A percentile compares a stretch with the other conserved stretches of the same genome.
These are phyloP conservation scores for Lithobates sylvaticus DNA, from an alignment of 2,797 vertebrate genomes.

Conservation along the genomic window DNA sequence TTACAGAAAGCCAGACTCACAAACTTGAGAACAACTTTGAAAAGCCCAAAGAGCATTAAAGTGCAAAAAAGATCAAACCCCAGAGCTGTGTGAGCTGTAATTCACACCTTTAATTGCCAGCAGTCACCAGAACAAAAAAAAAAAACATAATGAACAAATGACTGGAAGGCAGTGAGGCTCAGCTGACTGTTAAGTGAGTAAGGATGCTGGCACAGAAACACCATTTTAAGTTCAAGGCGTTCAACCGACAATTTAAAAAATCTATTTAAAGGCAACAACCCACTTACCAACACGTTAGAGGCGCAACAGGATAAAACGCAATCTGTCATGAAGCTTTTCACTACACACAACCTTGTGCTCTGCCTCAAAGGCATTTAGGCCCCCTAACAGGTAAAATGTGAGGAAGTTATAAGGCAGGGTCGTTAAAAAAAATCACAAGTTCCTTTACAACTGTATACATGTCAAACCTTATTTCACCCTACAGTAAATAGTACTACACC, in stretches of 20 bases:
- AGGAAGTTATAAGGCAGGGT: constrained; percentile 20
- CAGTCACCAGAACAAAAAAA: constrained; percentile 47
- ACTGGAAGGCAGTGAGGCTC: constrained; percentile 52
- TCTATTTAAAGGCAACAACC: constrained; percentile 54
- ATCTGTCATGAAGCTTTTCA: constrained; percentile 36
- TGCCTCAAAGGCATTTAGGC: constrained; percentile 45
- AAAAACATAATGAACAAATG: constrained; percentile 32
- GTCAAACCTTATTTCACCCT: constrained; percentile 11
- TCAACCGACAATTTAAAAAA: constrained; percentile 34
- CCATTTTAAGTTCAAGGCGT: constrained; percentile 4
- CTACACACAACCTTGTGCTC: background rate
- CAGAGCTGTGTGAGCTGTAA: constrained; percentile 35
- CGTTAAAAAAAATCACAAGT: background rate
- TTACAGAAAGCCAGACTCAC: constrained; percentile 25
- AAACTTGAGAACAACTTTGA: constrained; percentile 48
- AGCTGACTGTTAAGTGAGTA: constrained; percentile 54
- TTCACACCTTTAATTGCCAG: constrained; percentile 58
- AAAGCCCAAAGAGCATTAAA: constrained; percentile 54
- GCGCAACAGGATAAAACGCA: constrained; percentile 31
- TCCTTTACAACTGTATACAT: background rate
- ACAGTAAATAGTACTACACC: background rate
- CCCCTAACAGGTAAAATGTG: constrained; percentile 15
- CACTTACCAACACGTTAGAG: constrained; percentile 58
- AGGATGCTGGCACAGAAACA: constrained; percentile 11
- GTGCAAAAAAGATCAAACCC: constrained; percentile 57